Conservation (phyloP, 92 coral and sea anemone species). For the Bergia sp. region DNA sequence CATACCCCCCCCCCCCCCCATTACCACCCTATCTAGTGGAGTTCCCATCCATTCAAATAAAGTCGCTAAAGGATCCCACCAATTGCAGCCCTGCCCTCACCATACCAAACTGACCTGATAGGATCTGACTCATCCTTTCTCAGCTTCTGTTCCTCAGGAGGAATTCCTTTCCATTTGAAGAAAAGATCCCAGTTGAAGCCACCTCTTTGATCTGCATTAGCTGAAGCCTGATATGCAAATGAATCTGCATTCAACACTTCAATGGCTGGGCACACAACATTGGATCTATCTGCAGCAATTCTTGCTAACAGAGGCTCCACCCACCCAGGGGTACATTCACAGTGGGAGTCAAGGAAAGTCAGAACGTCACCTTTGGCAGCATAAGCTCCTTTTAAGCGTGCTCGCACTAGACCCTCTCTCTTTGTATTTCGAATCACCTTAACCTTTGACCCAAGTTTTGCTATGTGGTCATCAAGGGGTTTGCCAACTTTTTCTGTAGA, state of each 20-base stretch:
- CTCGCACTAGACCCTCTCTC: slow-evolving; percentile 97
- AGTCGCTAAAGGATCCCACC: not conserved
- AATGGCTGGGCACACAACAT: slow-evolving; percentile 99
- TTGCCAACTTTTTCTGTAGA: slow-evolving; percentile 78
- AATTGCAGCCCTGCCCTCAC: not conserved
- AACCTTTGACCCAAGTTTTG: slow-evolving; percentile 77
- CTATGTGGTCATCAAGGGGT: slow-evolving; percentile 88
- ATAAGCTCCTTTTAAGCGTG: slow-evolving; percentile 90
- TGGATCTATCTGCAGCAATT: slow-evolving; percentile 81
- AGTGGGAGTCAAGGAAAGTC: slow-evolving; percentile 96
- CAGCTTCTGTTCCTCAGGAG: slow-evolving; percentile 94
- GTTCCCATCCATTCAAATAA: not conserved
- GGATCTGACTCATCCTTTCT: slow-evolving; percentile 92
- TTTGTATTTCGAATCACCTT: slow-evolving; percentile 83
- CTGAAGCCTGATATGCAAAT: slow-evolving; percentile 95
- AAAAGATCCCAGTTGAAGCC: slow-evolving; percentile 99
- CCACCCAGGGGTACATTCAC: slow-evolving; percentile 99
- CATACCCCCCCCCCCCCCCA: no score
- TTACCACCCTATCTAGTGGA: no score
- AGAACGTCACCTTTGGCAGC: slow-evolving; percentile 90
- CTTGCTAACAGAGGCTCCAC: slow-evolving; percentile 95
- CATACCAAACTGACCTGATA: slow-evolving; percentile 68
- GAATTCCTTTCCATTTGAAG: slow-evolving; percentile 98
- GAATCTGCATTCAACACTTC: slow-evolving; percentile 98
- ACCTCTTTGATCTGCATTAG: slow-evolving; percentile 96